These are phyloP conservation scores for Spialia ferax DNA, from an alignment of 2,888 invertebrate genomes.

Conservation along the genomic window DNA sequence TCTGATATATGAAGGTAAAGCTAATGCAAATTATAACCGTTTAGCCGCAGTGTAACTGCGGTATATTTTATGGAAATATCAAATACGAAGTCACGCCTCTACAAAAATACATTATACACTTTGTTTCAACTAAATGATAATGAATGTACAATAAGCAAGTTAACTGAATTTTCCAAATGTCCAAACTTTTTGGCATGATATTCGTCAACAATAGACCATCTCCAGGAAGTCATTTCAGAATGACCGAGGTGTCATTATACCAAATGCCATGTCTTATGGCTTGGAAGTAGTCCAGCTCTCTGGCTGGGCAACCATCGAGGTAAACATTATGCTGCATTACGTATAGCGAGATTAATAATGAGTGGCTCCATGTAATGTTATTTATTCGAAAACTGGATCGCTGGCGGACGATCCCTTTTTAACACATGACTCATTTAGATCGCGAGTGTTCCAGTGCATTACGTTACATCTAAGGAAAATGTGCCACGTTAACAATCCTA, in stretches of 20 bases:
- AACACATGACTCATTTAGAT: conserved; percentile 12
- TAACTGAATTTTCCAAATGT: too few relatives aligned
- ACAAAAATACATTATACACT: background rate
- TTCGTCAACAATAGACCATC: background rate
- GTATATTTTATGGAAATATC: background rate
- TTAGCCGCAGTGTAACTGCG: conserved; percentile 2
- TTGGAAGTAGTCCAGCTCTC: conserved; percentile 13
- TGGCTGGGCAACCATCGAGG: conserved; percentile 12
- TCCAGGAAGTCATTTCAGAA: background rate
- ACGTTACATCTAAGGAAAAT: background rate
- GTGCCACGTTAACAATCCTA: background rate
- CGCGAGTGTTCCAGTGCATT: background rate
- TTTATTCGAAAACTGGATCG: conserved; percentile 9
- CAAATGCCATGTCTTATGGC: background rate
- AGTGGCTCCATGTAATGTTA: conserved; percentile 1
- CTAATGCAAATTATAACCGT: conserved; percentile 7
- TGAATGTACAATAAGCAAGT: background rate
- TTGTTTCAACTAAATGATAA: background rate
- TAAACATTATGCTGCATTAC: conserved; percentile 29
- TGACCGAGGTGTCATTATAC: conserved; percentile 3
- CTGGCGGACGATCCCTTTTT: conserved; percentile 11
- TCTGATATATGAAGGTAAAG: background rate
- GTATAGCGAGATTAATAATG: conserved; percentile 9
- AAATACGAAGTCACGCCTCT: background rate
- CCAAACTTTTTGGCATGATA: too few relatives aligned